Percentiles rank a stretch among this genome's conserved stretches.
These are phyloP conservation scores for Macropus fuliginosus DNA, from an alignment of 2,797 vertebrate genomes.

Conservation along the genomic window DNA sequence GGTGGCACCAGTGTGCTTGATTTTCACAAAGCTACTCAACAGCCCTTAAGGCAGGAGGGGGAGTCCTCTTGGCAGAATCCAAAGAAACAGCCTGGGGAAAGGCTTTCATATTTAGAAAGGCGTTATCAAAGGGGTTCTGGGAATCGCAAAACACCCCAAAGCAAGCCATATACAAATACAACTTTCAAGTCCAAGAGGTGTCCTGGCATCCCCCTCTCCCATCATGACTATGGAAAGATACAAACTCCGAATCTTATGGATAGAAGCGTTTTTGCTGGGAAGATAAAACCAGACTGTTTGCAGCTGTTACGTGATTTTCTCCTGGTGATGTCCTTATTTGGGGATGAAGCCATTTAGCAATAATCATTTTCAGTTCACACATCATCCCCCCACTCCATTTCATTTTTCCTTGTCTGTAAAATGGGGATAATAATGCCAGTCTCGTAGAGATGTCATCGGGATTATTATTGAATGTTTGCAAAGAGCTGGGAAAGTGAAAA, in stretches of 20 bases:
- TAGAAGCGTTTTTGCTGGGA: background rate
- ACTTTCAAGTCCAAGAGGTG: background rate
- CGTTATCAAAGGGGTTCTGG: constrained; percentile 41
- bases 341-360: background rate
- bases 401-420: background rate
- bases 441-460: background rate
- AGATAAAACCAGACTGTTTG: constrained; percentile 19
- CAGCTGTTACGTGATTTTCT: background rate
- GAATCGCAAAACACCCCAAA: constrained; percentile 51
- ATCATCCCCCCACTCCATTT: background rate
- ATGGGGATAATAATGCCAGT: too few relatives aligned
- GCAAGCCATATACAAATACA: background rate
- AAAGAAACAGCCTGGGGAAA: constrained; percentile 54
- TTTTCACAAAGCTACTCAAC: constrained; percentile 51
- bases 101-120: constrained; percentile 56
- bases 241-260: background rate
- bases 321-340: background rate
- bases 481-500: background rate
- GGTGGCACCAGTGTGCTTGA: constrained; percentile 62
- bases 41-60: constrained; percentile 34
- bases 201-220: background rate
- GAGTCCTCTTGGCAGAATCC: constrained; percentile 58
- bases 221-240: background rate
- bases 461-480: background rate
- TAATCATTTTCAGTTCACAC: background rate